phyloP scores from a whole-genome alignment of 2,888 invertebrate species.

The Volucella inanis region DNA sequence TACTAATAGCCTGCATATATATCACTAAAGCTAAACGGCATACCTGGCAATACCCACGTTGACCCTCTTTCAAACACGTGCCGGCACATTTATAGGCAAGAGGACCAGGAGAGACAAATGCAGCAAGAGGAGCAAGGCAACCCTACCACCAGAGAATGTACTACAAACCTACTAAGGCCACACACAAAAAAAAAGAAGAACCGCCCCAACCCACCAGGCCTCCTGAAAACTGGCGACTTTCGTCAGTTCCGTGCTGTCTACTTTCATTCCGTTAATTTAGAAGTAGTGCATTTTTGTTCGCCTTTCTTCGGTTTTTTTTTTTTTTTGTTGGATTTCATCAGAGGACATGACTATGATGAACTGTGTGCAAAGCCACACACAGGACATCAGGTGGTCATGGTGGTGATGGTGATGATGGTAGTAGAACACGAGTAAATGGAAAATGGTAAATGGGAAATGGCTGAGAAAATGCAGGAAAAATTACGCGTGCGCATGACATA shows the following conservation, averaged over 20 bases:
- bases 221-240: slow-evolving; percentile 25
- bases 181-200: not conserved
- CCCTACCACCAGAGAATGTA: slow-evolving; percentile 52
- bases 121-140: slow-evolving; percentile 20
- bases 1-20: not conserved
- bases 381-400: slow-evolving; percentile 42
- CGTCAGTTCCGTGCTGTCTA: slow-evolving; percentile 42
- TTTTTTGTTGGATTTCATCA: not conserved
- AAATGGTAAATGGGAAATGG: slow-evolving; percentile 52
- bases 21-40: not conserved
- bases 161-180: slow-evolving; percentile 64
- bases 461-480: slow-evolving; percentile 24
- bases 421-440: slow-evolving; percentile 3
- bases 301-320: slow-evolving; percentile 1
- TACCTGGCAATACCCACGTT: slow-evolving; percentile 55
- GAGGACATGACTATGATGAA: slow-evolving; percentile 32
- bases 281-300: slow-evolving; percentile 15
- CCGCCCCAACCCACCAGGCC: not conserved
- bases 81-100: slow-evolving; percentile 16
- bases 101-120: not conserved
- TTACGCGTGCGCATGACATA: slow-evolving; percentile 50
- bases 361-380: not conserved
- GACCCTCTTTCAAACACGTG: slow-evolving; percentile 50
- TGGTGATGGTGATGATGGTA: slow-evolving; percentile 9
- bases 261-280: slow-evolving; percentile 58